Evolutionary conservation across 2,113 vertebrate species (phyloP).

Genomic region (Sinocyclocheilus anshuiensis): DNA sequence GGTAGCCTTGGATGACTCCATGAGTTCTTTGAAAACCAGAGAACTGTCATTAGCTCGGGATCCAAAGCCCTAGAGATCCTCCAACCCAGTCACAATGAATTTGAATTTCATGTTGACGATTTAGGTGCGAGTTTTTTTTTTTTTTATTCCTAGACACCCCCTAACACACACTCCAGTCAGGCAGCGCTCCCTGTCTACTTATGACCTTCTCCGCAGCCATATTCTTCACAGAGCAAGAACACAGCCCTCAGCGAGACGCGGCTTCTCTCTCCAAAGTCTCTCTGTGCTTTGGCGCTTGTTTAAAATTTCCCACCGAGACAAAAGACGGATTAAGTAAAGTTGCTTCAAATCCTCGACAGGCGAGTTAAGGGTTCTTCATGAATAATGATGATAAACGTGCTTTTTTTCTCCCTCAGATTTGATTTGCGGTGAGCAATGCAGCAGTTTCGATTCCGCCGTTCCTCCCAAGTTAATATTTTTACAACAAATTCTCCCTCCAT

Average conservation of each 20-base stretch:
- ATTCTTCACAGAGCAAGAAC: slow-evolving; percentile 27
- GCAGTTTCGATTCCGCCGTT: neutral
- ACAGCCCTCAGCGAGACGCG: slow-evolving; percentile 5
- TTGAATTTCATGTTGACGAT: slow-evolving; percentile 17
- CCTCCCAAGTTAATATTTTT: slow-evolving; percentile 30
- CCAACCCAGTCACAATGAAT: slow-evolving; percentile 42
- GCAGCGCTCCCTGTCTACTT: slow-evolving; percentile 1
- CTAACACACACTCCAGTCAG: slow-evolving; percentile 33
- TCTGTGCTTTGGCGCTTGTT: slow-evolving; percentile 8
- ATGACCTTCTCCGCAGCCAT: slow-evolving; percentile 30
- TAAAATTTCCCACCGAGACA: slow-evolving; percentile 31
- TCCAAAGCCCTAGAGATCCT: slow-evolving; percentile 54
- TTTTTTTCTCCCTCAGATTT: neutral
- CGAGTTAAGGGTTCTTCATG: slow-evolving; percentile 26
- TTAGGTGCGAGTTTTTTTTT: slow-evolving; percentile 5
- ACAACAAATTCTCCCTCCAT: slow-evolving; percentile 10
- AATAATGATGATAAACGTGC: slow-evolving; percentile 32
- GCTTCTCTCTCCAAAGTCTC: slow-evolving; percentile 14
- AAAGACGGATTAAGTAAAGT: slow-evolving; percentile 41
- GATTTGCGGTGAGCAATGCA: neutral
- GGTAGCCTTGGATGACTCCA: slow-evolving; percentile 10
- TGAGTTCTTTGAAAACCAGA: slow-evolving; percentile 36
- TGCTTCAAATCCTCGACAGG: slow-evolving; percentile 34
- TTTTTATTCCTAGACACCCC: slow-evolving; percentile 9
- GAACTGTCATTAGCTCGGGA: slow-evolving; percentile 45